These are phyloP conservation scores for Vanessa tameamea DNA, from an alignment of 1,140 invertebrate genomes.

Conservation along the genomic window DNA sequence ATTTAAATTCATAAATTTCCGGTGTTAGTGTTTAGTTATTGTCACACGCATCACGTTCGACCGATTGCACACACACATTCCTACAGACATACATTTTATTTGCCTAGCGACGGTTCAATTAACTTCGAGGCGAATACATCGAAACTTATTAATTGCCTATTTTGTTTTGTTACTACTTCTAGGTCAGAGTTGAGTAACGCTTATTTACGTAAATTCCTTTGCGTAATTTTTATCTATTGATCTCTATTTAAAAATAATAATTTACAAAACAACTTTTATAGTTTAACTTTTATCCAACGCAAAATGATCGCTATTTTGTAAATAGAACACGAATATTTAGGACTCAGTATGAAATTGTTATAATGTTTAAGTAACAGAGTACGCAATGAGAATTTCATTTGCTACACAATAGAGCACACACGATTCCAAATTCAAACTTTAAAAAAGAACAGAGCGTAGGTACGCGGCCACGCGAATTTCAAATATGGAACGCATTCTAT, in stretches of 20 bases:
- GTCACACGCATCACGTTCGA: conserved; percentile 63
- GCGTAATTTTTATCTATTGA: conserved; percentile 53
- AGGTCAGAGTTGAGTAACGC: conserved; percentile 39
- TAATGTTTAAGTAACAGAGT: conserved; percentile 47
- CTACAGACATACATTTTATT: conserved; percentile 61
- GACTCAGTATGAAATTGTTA: conserved; percentile 44
- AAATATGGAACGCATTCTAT: conserved; percentile 74
- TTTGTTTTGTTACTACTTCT: conserved; percentile 51
- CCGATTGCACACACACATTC: conserved; percentile 67
- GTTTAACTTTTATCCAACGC: conserved; percentile 17
- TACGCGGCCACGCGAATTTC: conserved; percentile 66
- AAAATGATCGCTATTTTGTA: conserved; percentile 22
- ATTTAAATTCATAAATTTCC: conserved; percentile 81
- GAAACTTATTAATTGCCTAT: conserved; percentile 47
- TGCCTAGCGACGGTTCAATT: conserved; percentile 43
- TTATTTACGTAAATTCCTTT: conserved; percentile 44
- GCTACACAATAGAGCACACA: conserved; percentile 75
- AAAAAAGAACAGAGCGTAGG: conserved; percentile 68
- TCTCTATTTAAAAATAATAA: conserved; percentile 46
- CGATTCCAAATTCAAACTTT: conserved; percentile 76
- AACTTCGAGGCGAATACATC: conserved; percentile 35
- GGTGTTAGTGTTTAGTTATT: conserved; percentile 69
- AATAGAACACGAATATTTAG: not conserved
- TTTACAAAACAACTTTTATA: not conserved
- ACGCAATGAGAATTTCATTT: conserved; percentile 72